These are phyloP conservation scores for Naso thynnoides DNA, from an alignment of 2,797 vertebrate species.

Conservation along the genomic window DNA sequence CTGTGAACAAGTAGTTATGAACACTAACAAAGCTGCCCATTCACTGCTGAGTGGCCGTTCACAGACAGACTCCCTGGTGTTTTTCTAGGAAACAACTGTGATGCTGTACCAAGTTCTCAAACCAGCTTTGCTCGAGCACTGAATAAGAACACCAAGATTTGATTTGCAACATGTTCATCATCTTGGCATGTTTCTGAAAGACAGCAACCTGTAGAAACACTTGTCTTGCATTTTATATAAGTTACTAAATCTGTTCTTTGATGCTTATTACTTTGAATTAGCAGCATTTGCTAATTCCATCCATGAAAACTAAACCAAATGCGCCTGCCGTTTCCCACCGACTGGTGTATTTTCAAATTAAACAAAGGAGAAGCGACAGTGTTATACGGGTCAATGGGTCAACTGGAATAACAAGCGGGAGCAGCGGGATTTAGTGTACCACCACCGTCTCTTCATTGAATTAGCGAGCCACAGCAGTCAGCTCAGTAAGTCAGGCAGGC, in stretches of 20 bases:
- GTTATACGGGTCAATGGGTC: constrained; percentile 50
- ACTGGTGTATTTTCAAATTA: constrained; percentile 39
- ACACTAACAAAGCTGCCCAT: constrained; percentile 68
- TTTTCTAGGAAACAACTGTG: constrained; percentile 24
- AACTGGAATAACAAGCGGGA: constrained; percentile 62
- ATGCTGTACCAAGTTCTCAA: not conserved
- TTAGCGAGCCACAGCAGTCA: constrained; percentile 22
- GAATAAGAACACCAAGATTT: not conserved
- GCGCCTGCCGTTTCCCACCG: constrained; percentile 16
- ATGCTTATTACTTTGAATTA: not conserved
- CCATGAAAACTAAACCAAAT: constrained; percentile 4
- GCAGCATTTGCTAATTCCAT: constrained; percentile 3
- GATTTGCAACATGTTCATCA: not conserved
- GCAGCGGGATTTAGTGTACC: constrained; percentile 60
- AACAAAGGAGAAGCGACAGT: constrained; percentile 40
- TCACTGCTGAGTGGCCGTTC: constrained; percentile 43
- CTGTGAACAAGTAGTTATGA: constrained; percentile 51
- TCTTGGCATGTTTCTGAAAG: not conserved
- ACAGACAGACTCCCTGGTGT: not conserved
- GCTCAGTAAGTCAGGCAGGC: constrained; percentile 35
- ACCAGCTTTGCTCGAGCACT: not conserved
- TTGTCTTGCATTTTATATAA: not conserved
- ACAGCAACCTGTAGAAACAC: not conserved
- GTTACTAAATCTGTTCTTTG: constrained; percentile 2
- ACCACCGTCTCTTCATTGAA: constrained; percentile 18